These are phyloP conservation scores for Mystacornis crossleyi DNA, from an alignment of 2,113 vertebrate genomes.

Conservation along the genomic window DNA sequence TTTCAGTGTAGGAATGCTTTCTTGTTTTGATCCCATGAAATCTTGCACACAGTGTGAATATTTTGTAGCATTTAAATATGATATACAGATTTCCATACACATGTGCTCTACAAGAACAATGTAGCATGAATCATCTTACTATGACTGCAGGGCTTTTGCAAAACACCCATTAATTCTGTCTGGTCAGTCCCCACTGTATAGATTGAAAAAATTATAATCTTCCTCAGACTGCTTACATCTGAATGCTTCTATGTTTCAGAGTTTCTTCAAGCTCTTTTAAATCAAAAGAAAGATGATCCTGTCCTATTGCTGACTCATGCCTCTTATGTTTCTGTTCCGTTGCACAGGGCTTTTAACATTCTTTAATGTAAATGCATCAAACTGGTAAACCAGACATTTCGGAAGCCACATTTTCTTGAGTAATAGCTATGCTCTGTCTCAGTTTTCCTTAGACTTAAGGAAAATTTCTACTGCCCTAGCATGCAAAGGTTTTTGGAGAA, in stretches of 20 bases:
- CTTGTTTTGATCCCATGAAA: neutral
- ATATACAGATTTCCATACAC: neutral
- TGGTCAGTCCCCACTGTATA: neutral
- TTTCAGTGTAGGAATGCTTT: neutral
- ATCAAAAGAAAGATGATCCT: neutral
- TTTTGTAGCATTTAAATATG: neutral
- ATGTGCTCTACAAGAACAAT: neutral
- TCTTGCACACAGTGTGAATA: neutral
- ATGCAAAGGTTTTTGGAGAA: neutral
- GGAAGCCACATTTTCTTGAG: neutral
- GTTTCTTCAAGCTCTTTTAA: constrained; percentile 2
- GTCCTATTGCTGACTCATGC: neutral
- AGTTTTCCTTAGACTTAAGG: neutral
- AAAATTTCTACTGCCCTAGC: neutral
- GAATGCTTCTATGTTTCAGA: neutral
- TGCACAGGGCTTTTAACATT: neutral
- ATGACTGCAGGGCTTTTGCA: neutral
- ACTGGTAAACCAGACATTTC: neutral
- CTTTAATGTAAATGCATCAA: neutral
- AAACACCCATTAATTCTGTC: neutral
- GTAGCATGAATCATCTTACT: neutral
- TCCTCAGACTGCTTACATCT: neutral
- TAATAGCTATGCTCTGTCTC: neutral
- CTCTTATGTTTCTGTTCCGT: neutral
- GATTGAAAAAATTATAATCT: neutral